These are phyloP conservation scores for Seladonia tumulorum DNA, from an alignment of 2,888 invertebrate species.

Conservation along the genomic window DNA sequence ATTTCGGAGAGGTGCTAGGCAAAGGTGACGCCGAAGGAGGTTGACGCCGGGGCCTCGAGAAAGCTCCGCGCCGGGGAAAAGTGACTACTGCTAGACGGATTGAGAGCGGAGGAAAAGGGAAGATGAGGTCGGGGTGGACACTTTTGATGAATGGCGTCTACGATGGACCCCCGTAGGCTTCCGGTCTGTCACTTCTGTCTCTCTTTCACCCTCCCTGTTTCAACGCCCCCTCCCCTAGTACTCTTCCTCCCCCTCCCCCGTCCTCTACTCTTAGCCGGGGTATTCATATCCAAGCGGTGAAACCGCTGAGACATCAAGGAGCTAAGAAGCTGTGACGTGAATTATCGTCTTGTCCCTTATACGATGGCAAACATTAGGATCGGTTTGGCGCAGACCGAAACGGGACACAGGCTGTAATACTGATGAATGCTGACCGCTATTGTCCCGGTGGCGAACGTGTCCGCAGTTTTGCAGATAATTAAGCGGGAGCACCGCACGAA, in stretches of 20 bases:
- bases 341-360: constrained; percentile 64
- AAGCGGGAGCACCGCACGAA: constrained; percentile 1
- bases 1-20: constrained; percentile 75
- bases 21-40: constrained; percentile 73
- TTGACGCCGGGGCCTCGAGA: constrained; percentile 66
- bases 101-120: constrained; percentile 62
- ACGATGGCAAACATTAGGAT: constrained; percentile 59
- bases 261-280: constrained; percentile 31
- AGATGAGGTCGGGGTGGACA: constrained; percentile 69
- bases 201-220: constrained; percentile 32
- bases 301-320: constrained; percentile 68
- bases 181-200: constrained; percentile 62
- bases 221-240: neutral
- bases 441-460: constrained; percentile 47
- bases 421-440: constrained; percentile 42
- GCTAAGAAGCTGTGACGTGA: constrained; percentile 70
- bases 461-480: constrained; percentile 34
- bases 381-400: constrained; percentile 48
- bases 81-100: constrained; percentile 73
- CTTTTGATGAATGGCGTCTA: constrained; percentile 77
- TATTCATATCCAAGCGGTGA: constrained; percentile 68
- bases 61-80: constrained; percentile 64
- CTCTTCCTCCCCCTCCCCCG: constrained; percentile 9
- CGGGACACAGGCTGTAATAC: constrained; percentile 44
- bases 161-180: constrained; percentile 69